Percentiles rank a stretch among this genome's conserved stretches.
These are phyloP conservation scores for Pollenia amentaria DNA, from an alignment of 2,888 invertebrate species.

Conservation along the genomic window DNA sequence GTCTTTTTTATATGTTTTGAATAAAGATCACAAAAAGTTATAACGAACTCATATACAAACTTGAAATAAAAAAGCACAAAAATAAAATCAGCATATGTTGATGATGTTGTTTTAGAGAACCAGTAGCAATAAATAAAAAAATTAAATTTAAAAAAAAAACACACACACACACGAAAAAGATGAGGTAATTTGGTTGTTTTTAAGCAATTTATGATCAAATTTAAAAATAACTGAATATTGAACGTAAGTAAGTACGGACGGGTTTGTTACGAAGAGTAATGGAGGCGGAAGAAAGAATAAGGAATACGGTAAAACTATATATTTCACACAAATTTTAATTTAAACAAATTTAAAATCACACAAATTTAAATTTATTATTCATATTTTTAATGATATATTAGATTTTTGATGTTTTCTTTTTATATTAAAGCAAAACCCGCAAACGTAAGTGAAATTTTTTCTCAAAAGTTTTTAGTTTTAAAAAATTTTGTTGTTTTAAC, in stretches of 20 bases:
- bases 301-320: conserved; percentile 18
- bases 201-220: conserved; percentile 72
- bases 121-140: conserved; percentile 61
- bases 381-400: background rate
- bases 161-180: conserved; percentile 68
- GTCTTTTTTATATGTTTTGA: conserved; percentile 51
- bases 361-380: conserved; percentile 17
- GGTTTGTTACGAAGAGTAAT: background rate
- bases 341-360: conserved; percentile 30
- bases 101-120: conserved; percentile 63
- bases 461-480: too few relatives aligned
- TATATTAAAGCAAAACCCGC: conserved; percentile 7
- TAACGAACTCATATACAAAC: conserved; percentile 65
- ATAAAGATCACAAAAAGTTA: conserved; percentile 63
- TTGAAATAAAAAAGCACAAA: conserved; percentile 66
- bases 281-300: background rate
- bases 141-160: conserved; percentile 31
- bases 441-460: background rate
- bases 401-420: conserved; percentile 8
- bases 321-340: background rate
- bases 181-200: conserved; percentile 77
- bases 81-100: conserved; percentile 66
- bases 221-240: conserved; percentile 49
- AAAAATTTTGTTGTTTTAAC: background rate
- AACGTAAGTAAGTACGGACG: background rate